These are phyloP conservation scores for Ptyas mucosa DNA, from an alignment of 2,113 vertebrate genomes.

Conservation along the genomic window DNA sequence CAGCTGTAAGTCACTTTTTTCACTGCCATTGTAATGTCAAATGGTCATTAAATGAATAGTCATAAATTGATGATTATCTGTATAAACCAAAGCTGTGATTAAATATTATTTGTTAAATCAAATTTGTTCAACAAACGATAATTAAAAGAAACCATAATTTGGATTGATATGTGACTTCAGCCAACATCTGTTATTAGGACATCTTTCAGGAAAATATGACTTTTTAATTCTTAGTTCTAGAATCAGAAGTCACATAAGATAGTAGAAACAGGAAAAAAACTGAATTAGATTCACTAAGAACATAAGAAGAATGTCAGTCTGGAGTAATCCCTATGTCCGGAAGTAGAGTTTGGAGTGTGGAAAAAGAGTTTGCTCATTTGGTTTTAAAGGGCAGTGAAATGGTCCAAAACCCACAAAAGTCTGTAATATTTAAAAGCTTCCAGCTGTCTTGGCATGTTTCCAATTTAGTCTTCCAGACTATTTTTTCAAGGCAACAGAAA, in stretches of 20 bases:
- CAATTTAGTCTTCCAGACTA: conserved; percentile 18
- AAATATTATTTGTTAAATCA: neutral
- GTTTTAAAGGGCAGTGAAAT: neutral
- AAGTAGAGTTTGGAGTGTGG: neutral
- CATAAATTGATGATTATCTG: neutral
- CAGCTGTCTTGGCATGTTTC: conserved; percentile 58
- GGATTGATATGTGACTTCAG: neutral
- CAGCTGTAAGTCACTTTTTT: neutral
- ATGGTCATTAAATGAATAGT: neutral
- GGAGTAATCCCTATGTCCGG: neutral
- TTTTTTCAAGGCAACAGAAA: conserved; percentile 49
- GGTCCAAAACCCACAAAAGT: conserved; percentile 19
- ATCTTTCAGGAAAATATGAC: neutral
- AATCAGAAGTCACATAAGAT: neutral
- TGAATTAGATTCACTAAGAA: neutral
- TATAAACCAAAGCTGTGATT: neutral
- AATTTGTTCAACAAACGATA: neutral
- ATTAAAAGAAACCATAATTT: neutral
- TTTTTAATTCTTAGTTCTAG: neutral
- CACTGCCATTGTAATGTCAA: neutral
- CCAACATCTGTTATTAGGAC: neutral
- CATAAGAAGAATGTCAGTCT: neutral
- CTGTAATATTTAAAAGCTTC: conserved; percentile 31
- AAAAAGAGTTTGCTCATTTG: no score
- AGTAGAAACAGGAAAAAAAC: neutral